phyloP scores from a whole-genome alignment of 2,888 invertebrate genomes.

The Heliconius cydno region DNA sequence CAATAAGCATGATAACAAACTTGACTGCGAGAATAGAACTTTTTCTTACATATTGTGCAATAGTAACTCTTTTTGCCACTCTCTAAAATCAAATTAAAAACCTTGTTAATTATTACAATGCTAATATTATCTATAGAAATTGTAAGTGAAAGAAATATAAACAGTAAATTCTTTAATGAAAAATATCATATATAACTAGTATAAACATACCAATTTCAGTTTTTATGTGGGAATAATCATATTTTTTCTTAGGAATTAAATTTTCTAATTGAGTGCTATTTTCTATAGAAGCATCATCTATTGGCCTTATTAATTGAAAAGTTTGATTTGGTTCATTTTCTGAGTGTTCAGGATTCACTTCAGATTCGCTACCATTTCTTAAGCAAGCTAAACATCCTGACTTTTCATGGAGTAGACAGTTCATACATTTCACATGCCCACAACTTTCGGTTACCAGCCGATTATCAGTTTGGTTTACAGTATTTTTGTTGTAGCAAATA shows the following conservation, averaged over 20 bases:
- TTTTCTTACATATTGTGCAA: constrained; percentile 87
- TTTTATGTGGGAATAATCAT: constrained; percentile 71
- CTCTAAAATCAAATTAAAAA: constrained; percentile 54
- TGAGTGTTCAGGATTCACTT: constrained; percentile 41
- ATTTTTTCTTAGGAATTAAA: constrained; percentile 64
- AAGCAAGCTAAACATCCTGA: constrained; percentile 85
- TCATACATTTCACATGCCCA: constrained; percentile 89
- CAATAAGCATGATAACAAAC: constrained; percentile 87
- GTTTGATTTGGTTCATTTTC: constrained; percentile 36
- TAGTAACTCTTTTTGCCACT: constrained; percentile 80
- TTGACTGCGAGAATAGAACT: constrained; percentile 86
- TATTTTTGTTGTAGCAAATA: constrained; percentile 83
- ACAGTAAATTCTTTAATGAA: not conserved
- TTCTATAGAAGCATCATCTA: constrained; percentile 45
- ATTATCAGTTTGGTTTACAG: constrained; percentile 81
- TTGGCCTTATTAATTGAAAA: constrained; percentile 34
- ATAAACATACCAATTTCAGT: constrained; percentile 63
- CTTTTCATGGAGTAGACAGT: constrained; percentile 87
- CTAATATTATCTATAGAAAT: not conserved
- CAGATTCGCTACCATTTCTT: constrained; percentile 50
- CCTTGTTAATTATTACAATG: too few species aligned
- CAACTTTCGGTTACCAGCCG: constrained; percentile 88
- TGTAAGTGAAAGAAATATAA: not conserved
- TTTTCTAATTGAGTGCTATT: constrained; percentile 52
- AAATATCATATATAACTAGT: not conserved